phyloP scores from a whole-genome alignment of 2,797 vertebrate species.

The Gymnodraco acuticeps region DNA sequence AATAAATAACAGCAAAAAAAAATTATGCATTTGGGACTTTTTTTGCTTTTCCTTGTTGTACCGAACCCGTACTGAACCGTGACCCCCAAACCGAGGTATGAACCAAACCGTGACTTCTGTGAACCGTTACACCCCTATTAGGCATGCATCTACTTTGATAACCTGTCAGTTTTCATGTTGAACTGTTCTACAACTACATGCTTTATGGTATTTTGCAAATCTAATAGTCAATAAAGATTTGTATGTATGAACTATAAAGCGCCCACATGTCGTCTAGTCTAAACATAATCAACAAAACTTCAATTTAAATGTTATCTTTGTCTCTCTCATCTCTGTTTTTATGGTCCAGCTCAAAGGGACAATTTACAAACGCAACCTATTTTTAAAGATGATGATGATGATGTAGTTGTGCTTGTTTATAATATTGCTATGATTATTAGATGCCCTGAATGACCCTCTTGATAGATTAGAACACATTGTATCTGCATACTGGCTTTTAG shows the following conservation, averaged over 20 bases:
- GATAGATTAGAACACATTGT: slow-evolving; percentile 12
- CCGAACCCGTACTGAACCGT: no score
- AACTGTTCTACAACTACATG: neutral
- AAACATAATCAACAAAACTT: no score
- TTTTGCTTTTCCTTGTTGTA: no score
- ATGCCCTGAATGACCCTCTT: neutral
- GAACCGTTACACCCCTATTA: no score
- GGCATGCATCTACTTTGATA: neutral
- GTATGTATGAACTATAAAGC: neutral
- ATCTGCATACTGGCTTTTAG: slow-evolving; percentile 31
- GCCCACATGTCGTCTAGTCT: neutral
- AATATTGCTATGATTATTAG: neutral
- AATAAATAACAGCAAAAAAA: no score
- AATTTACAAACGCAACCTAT: neutral
- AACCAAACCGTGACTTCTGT: no score
- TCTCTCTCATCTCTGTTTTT: no score
- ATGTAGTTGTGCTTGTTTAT: neutral
- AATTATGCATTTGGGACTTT: no score
- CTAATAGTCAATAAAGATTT: neutral
- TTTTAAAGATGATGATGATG: neutral
- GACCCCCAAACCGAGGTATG: no score
- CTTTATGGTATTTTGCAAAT: neutral
- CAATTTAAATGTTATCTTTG: neutral
- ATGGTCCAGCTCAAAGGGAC: neutral
- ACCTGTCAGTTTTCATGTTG: neutral